These are phyloP conservation scores for Ashinkailepas kermadecensis DNA, from an alignment of 2,888 invertebrate species.

Conservation along the genomic window DNA sequence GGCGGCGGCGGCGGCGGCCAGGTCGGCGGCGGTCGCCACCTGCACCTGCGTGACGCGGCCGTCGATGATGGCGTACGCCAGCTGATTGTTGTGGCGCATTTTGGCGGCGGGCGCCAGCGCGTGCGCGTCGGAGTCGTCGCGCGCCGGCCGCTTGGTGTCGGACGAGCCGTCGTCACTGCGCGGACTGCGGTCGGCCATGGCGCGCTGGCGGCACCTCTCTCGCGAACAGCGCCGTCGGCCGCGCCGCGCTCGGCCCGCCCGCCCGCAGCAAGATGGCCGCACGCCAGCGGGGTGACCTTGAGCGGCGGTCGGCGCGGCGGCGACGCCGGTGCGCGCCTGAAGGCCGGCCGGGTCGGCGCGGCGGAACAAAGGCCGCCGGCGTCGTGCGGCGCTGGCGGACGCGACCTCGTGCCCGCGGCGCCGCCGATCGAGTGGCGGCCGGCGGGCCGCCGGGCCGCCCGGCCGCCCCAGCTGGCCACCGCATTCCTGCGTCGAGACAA, in stretches of 20 bases:
- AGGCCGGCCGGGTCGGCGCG: slow-evolving; percentile 10
- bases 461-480: background rate
- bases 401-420: background rate
- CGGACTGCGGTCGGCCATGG: slow-evolving; percentile 7
- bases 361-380: background rate
- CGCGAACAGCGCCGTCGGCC: background rate
- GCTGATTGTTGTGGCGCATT: background rate
- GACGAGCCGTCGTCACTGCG: background rate
- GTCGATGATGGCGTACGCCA: slow-evolving; percentile 23
- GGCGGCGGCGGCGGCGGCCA: slow-evolving; percentile 21
- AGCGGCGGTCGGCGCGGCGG: background rate
- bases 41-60: slow-evolving; percentile 17
- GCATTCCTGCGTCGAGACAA: background rate
- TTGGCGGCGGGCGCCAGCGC: background rate
- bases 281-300: background rate
- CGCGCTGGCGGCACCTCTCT: background rate
- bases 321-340: background rate
- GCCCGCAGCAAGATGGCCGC: slow-evolving; percentile 13
- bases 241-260: background rate
- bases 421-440: background rate
- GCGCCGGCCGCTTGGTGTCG: background rate
- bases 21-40: slow-evolving; percentile 6
- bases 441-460: background rate
- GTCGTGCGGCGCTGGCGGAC: background rate
- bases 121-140: background rate